Percentiles rank a stretch among this genome's conserved stretches.
Evolutionary conservation across 2,888 invertebrate species (phyloP).

Genomic region (Cataglyphis livida): DNA sequence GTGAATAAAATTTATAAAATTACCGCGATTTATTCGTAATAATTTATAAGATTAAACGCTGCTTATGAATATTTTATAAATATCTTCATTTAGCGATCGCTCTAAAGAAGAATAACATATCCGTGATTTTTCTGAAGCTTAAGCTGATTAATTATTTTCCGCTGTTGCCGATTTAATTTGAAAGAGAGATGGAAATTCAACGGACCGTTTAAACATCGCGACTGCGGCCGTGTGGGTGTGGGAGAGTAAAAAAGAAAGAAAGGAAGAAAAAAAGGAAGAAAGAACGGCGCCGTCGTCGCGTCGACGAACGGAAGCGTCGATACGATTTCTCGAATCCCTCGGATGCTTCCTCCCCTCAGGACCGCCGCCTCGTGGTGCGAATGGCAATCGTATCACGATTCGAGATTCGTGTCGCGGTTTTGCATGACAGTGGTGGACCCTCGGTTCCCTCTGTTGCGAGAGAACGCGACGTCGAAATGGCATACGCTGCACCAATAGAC

Average conservation of each 20-base stretch:
- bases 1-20: slow-evolving; percentile 23
- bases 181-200: slow-evolving; percentile 8
- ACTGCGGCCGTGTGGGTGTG: slow-evolving; percentile 15
- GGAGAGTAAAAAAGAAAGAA: neutral
- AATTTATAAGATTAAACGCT: slow-evolving; percentile 24
- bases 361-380: slow-evolving; percentile 59
- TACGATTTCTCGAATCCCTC: slow-evolving; percentile 63
- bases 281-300: slow-evolving; percentile 42
- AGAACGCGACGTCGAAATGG: slow-evolving; percentile 72
- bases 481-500: slow-evolving; percentile 70
- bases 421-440: slow-evolving; percentile 74
- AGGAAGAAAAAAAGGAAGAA: neutral
- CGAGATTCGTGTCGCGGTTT: slow-evolving; percentile 77
- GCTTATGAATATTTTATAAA: slow-evolving; percentile 24
- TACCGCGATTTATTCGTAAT: neutral
- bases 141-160: slow-evolving; percentile 41
- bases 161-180: slow-evolving; percentile 24
- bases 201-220: slow-evolving; percentile 21
- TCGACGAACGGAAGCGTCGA: slow-evolving; percentile 68
- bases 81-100: neutral
- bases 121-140: slow-evolving; percentile 17
- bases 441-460: slow-evolving; percentile 60
- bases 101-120: slow-evolving; percentile 19
- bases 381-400: slow-evolving; percentile 75
- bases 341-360: slow-evolving; percentile 37